Evolutionary conservation across 2,113 vertebrate species (phyloP).

Genomic region (Dicerorhinus sumatrensis): DNA sequence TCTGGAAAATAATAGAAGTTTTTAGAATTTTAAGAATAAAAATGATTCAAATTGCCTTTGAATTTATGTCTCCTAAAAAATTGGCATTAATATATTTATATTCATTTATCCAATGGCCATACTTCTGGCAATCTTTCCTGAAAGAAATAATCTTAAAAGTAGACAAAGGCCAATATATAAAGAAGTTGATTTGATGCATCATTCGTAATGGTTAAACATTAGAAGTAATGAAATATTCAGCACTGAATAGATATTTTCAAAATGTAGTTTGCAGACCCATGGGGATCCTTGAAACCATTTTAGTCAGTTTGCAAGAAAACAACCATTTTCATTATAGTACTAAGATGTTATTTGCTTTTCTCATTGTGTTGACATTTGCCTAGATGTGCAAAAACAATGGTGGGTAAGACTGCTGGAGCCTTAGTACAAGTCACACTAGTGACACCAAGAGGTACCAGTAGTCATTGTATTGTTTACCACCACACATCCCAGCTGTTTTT

Average conservation of each 20-base stretch:
- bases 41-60: background rate
- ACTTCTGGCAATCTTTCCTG: background rate
- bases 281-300: background rate
- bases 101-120: background rate
- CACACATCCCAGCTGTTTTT: background rate
- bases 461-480: background rate
- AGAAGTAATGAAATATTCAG: background rate
- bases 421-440: background rate
- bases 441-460: background rate
- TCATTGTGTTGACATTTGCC: background rate
- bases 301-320: background rate
- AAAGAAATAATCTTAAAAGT: background rate
- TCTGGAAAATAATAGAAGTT: no score
- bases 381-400: background rate
- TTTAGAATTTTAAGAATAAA: background rate
- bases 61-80: background rate
- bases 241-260: background rate
- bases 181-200: background rate
- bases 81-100: background rate
- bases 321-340: background rate
- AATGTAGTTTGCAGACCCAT: background rate
- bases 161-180: background rate
- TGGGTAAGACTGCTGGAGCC: background rate
- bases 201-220: background rate
- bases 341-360: background rate